Conservation (phyloP, 2,797 vertebrate genomes). For the Dipus sagitta region DNA sequence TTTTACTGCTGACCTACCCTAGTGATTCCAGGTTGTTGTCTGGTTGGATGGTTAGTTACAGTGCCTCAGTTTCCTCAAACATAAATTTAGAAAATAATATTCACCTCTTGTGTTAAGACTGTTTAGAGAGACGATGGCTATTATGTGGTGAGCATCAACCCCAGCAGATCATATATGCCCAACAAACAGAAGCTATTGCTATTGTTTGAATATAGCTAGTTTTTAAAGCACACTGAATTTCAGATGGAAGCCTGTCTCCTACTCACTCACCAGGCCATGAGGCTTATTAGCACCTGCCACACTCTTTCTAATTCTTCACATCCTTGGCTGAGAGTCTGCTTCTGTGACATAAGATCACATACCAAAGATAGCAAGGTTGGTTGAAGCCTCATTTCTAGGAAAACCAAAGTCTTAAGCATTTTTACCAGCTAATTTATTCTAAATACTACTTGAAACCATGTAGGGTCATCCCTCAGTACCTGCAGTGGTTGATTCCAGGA, state of each 20-base stretch:
- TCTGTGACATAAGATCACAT: neutral
- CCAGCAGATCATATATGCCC: neutral
- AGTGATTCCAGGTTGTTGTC: neutral
- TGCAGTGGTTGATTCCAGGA: neutral
- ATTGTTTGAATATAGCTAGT: slow-evolving; percentile 13
- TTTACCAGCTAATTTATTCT: neutral
- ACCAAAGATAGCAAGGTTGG: neutral
- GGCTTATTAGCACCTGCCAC: neutral
- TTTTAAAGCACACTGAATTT: slow-evolving; percentile 28
- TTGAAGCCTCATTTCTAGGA: slow-evolving; percentile 22
- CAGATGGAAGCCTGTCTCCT: neutral
- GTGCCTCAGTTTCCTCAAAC: neutral
- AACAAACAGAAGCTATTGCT: neutral
- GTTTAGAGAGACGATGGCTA: neutral
- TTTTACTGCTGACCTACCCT: neutral
- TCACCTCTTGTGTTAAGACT: slow-evolving; percentile 24
- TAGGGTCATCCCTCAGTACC: neutral
- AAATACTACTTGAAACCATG: slow-evolving; percentile 1
- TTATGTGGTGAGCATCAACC: neutral
- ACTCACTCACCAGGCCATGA: neutral
- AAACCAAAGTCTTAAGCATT: neutral
- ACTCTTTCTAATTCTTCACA: neutral
- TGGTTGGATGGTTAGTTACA: neutral
- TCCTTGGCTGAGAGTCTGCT: neutral
- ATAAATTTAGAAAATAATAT: neutral